These are phyloP conservation scores for Calephelis nemesis DNA, from an alignment of 1,140 invertebrate genomes.

Conservation along the genomic window DNA sequence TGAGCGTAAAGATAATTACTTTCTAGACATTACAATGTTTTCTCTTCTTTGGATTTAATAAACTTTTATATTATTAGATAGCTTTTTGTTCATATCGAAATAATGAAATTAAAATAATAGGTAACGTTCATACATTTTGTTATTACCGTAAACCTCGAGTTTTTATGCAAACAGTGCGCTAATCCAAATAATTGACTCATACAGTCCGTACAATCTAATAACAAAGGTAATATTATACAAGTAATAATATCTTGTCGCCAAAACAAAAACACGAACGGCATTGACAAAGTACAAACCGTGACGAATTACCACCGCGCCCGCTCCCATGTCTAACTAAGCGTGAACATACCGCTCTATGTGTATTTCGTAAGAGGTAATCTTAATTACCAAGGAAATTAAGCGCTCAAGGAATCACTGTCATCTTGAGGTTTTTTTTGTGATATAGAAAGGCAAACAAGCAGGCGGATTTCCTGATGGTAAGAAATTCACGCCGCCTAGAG, in stretches of 20 bases:
- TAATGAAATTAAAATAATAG: too few relatives aligned
- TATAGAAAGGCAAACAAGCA: too few relatives aligned
- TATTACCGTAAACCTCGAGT: too few relatives aligned
- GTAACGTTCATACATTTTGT: too few relatives aligned
- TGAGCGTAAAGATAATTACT: too few relatives aligned
- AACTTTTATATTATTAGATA: too few relatives aligned
- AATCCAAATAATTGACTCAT: background rate
- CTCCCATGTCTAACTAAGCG: constrained; percentile 46
- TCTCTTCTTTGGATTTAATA: too few relatives aligned
- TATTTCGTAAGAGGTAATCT: constrained; percentile 8
- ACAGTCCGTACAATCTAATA: background rate
- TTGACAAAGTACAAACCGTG: constrained; percentile 52
- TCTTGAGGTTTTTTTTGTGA: too few relatives aligned
- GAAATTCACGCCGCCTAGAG: too few relatives aligned
- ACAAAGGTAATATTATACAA: constrained; percentile 2
- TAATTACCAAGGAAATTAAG: constrained; percentile 3
- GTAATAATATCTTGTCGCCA: background rate
- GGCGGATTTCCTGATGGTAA: too few relatives aligned
- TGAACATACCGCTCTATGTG: constrained; percentile 27
- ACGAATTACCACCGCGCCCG: constrained; percentile 53
- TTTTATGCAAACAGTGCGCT: background rate
- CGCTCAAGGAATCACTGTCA: background rate
- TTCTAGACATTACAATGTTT: too few relatives aligned
- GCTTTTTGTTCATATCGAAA: too few relatives aligned
- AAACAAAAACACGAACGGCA: constrained; percentile 35